These are phyloP conservation scores for Pogonocherus hispidulus DNA, from an alignment of 2,888 invertebrate genomes.

Conservation along the genomic window DNA sequence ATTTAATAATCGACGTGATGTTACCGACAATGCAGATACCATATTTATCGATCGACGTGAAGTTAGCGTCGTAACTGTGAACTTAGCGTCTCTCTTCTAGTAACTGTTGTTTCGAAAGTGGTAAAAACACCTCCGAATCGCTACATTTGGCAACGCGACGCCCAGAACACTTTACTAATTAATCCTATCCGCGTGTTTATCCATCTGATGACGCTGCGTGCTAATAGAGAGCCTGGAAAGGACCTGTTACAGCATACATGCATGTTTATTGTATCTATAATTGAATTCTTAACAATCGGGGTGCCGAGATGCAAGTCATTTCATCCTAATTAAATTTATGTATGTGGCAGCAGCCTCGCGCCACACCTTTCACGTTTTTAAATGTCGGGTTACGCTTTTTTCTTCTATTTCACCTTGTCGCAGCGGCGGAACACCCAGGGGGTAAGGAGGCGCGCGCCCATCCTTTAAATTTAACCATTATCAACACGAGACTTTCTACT, in stretches of 20 bases:
- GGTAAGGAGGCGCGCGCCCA: no score
- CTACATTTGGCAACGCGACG: neutral
- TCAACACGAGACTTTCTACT: no score
- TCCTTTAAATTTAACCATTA: no score
- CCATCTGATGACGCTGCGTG: slow-evolving; percentile 36
- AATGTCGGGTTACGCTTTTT: slow-evolving; percentile 34
- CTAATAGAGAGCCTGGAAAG: slow-evolving; percentile 37
- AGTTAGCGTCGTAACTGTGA: no score
- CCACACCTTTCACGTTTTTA: slow-evolving; percentile 33
- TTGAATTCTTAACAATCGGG: slow-evolving; percentile 65
- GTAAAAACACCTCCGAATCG: no score
- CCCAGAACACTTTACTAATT: slow-evolving; percentile 15
- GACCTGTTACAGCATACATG: slow-evolving; percentile 54
- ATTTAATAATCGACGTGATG: no score
- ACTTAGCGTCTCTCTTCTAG: no score
- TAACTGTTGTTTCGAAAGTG: no score
- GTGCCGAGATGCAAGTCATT: slow-evolving; percentile 65
- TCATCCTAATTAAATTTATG: slow-evolving; percentile 67
- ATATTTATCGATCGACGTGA: no score
- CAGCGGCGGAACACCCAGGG: neutral
- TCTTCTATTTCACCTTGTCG: slow-evolving; percentile 33
- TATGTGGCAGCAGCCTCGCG: slow-evolving; percentile 43
- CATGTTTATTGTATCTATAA: slow-evolving; percentile 65
- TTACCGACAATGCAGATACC: no score
- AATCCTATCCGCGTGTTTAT: slow-evolving; percentile 34